Conservation (phyloP, 2,113 vertebrate species). For the Crocuta crocuta region DNA sequence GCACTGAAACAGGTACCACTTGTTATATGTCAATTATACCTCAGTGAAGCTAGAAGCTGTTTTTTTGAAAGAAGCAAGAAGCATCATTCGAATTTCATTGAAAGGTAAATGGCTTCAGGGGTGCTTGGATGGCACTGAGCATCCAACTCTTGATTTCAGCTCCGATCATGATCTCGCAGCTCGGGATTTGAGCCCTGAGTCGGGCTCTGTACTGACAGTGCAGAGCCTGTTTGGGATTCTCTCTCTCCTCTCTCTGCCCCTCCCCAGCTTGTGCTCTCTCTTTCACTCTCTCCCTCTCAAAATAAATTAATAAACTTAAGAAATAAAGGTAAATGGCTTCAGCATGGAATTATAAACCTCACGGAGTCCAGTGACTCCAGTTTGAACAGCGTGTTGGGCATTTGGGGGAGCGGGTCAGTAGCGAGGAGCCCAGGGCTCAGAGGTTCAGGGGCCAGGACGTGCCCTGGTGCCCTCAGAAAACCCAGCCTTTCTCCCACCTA, state of each 20-base stretch:
- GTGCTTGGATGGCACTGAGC: too few relatives aligned
- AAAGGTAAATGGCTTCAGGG: neutral
- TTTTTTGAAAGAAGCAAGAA: neutral
- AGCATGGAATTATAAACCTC: neutral
- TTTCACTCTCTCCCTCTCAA: too few relatives aligned
- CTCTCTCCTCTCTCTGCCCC: too few relatives aligned
- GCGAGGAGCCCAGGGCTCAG: neutral
- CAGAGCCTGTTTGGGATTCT: too few relatives aligned
- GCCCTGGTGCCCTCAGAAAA: neutral
- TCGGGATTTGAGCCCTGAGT: too few relatives aligned
- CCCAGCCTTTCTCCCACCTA: neutral
- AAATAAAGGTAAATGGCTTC: neutral
- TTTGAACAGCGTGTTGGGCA: too few relatives aligned
- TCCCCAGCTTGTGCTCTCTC: too few relatives aligned
- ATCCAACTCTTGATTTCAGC: too few relatives aligned
- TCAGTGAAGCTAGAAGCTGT: neutral
- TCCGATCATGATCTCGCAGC: too few relatives aligned
- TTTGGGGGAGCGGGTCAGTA: neutral
- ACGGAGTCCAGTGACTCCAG: neutral
- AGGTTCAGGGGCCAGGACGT: neutral
- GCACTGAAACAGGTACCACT: neutral
- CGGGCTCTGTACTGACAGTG: too few relatives aligned
- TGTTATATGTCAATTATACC: neutral
- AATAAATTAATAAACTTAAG: too few relatives aligned
- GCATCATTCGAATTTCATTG: neutral